These are phyloP conservation scores for Scotopteryx bipunctaria DNA, from an alignment of 2,888 invertebrate genomes.

Conservation along the genomic window DNA sequence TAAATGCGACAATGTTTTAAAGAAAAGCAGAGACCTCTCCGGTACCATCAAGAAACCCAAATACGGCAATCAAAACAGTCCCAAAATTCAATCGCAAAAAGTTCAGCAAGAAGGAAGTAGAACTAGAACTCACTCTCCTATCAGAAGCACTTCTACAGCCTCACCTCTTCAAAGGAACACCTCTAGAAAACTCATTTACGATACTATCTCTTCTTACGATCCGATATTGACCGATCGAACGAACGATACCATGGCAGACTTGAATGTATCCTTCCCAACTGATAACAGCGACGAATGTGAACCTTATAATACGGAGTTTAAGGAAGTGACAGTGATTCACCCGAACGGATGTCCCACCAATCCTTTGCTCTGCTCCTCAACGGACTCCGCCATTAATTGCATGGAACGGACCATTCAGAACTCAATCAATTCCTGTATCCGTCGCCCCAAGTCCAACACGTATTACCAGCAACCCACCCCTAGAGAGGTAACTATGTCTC, in stretches of 20 bases:
- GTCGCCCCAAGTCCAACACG: conserved; percentile 14
- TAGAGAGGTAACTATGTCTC: conserved; percentile 59
- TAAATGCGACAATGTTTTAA: conserved; percentile 64
- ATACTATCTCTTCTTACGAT: conserved; percentile 67
- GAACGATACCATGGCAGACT: conserved; percentile 76
- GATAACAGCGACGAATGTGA: conserved; percentile 65
- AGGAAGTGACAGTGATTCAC: conserved; percentile 42
- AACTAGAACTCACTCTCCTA: conserved; percentile 59
- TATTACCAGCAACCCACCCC: conserved; percentile 47
- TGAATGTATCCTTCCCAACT: conserved; percentile 75
- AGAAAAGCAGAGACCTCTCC: conserved; percentile 66
- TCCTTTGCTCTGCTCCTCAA: conserved; percentile 36
- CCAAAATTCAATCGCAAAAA: conserved; percentile 39
- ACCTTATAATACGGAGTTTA: conserved; percentile 29
- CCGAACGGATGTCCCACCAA: conserved; percentile 34
- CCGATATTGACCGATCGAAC: conserved; percentile 72
- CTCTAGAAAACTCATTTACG: conserved; percentile 64
- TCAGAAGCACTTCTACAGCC: conserved; percentile 36
- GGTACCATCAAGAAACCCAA: conserved; percentile 57
- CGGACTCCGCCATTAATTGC: conserved; percentile 51
- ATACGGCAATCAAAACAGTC: conserved; percentile 36
- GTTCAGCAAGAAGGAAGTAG: conserved; percentile 46
- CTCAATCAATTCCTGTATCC: conserved; percentile 43
- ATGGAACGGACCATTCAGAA: conserved; percentile 51
- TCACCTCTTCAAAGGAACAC: conserved; percentile 47